Conservation (phyloP, 2,888 invertebrate genomes). For the Apodemia duryi region DNA sequence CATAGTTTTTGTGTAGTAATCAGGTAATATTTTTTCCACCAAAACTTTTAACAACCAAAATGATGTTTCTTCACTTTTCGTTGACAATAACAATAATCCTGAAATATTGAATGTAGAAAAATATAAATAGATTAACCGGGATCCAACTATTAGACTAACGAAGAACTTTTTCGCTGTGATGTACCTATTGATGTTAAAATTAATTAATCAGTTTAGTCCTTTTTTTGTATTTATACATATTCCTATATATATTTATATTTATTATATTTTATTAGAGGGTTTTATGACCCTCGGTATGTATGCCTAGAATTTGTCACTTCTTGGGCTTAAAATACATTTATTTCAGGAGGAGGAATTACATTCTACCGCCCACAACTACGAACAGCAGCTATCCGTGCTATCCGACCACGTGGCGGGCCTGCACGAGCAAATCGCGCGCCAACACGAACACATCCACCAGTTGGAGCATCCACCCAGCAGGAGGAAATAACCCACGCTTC, state of each 20-base stretch:
- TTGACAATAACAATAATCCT: constrained; percentile 90
- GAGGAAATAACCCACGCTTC: constrained; percentile 56
- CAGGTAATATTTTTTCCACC: constrained; percentile 91
- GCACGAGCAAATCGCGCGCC: constrained; percentile 90
- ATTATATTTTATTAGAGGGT: no score
- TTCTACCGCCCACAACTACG: constrained; percentile 82
- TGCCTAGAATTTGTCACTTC: no score
- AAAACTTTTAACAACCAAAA: constrained; percentile 96
- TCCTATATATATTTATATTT: no score
- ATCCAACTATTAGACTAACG: no score
- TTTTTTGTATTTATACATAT: no score
- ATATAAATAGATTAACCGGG: neutral
- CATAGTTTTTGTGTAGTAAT: constrained; percentile 95
- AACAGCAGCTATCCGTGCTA: constrained; percentile 80
- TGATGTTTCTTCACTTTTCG: constrained; percentile 93
- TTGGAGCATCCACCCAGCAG: constrained; percentile 80
- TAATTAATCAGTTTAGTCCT: no score
- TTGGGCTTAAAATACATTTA: neutral
- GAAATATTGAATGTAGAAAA: constrained; percentile 18
- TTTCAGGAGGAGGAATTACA: constrained; percentile 81
- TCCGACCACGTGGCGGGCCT: constrained; percentile 81
- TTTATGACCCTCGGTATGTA: no score
- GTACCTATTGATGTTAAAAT: no score
- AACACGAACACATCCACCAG: constrained; percentile 88
- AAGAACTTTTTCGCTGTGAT: no score